Percentiles rank a stretch among this genome's conserved stretches.
phyloP scores from a whole-genome alignment of 2,888 invertebrate species.

The Leuctra nigra region DNA sequence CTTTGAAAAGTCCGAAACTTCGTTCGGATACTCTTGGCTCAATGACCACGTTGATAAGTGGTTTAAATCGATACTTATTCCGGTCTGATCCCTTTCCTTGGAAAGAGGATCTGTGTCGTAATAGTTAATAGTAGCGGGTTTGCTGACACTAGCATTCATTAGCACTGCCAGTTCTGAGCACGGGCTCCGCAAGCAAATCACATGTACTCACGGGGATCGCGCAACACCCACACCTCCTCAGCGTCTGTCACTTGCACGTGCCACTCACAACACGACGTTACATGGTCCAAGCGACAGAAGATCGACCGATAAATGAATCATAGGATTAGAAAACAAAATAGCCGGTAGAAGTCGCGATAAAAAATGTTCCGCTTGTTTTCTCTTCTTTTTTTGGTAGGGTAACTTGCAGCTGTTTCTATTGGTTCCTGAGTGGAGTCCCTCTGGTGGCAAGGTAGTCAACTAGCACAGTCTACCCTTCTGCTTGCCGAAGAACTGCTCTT shows the following conservation, averaged over 20 bases:
- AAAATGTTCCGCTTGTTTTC: conserved; percentile 19
- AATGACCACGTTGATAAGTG: neutral
- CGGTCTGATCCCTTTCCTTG: neutral
- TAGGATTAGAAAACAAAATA: conserved; percentile 14
- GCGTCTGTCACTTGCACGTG: too few relatives aligned
- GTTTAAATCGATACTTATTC: neutral
- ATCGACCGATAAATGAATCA: conserved; percentile 8
- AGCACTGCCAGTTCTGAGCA: too few relatives aligned
- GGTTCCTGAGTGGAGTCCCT: conserved; percentile 20
- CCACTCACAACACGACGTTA: too few relatives aligned
- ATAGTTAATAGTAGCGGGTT: too few relatives aligned
- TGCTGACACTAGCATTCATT: too few relatives aligned
- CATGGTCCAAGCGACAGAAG: too few relatives aligned
- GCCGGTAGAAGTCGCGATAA: conserved; percentile 3
- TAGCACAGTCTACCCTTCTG: neutral
- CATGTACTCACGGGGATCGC: too few relatives aligned
- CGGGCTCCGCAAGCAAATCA: too few relatives aligned
- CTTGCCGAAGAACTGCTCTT: too few relatives aligned
- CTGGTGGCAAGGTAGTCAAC: conserved; percentile 21
- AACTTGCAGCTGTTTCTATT: conserved; percentile 23
- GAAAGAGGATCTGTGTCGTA: neutral
- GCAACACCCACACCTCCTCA: too few relatives aligned
- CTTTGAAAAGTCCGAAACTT: conserved; percentile 32
- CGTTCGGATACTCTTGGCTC: conserved; percentile 8
- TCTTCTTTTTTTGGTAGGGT: too few relatives aligned